phyloP scores from a whole-genome alignment of 2,888 invertebrate species.

The Ellobium chinense region DNA sequence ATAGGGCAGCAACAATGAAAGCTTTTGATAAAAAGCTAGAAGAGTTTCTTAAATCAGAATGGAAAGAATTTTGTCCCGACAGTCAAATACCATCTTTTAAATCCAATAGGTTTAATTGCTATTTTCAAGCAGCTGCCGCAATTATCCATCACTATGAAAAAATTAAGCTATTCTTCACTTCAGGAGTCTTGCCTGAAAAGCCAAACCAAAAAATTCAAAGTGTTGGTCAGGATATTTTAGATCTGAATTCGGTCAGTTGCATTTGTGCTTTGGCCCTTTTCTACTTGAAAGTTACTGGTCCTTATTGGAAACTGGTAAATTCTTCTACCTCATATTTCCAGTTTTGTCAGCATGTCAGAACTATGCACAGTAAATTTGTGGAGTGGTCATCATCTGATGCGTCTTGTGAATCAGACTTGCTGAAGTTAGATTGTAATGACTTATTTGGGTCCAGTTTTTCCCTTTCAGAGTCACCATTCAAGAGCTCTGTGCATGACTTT shows the following conservation, averaged over 20 bases:
- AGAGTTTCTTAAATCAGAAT: constrained; percentile 2
- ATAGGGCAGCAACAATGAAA: constrained; percentile 8
- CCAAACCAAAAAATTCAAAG: constrained; percentile 26
- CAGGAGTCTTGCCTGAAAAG: not conserved
- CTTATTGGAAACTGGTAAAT: not conserved
- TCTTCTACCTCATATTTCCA: not conserved
- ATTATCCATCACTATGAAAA: constrained; percentile 19
- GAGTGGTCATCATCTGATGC: not conserved
- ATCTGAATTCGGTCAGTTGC: not conserved
- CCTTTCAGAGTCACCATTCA: not conserved
- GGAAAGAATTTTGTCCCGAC: not conserved
- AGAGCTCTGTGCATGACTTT: not conserved
- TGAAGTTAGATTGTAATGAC: not conserved
- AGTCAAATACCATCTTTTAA: not conserved
- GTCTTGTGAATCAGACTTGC: too few relatives aligned
- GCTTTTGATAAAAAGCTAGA: constrained; percentile 11
- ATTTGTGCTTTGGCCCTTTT: not conserved
- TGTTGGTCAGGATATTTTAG: constrained; percentile 9
- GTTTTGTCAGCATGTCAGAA: not conserved
- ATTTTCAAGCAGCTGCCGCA: constrained; percentile 19
- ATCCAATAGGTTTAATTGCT: constrained; percentile 22
- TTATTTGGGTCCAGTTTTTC: constrained; percentile 7
- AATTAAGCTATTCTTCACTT: constrained; percentile 7
- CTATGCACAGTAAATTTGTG: not conserved
- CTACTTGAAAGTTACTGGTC: not conserved